A percentile compares a stretch with the other conserved stretches of the same genome.
phyloP scores from a whole-genome alignment of 2,113 vertebrate species.

The Vulpes lagopus region DNA sequence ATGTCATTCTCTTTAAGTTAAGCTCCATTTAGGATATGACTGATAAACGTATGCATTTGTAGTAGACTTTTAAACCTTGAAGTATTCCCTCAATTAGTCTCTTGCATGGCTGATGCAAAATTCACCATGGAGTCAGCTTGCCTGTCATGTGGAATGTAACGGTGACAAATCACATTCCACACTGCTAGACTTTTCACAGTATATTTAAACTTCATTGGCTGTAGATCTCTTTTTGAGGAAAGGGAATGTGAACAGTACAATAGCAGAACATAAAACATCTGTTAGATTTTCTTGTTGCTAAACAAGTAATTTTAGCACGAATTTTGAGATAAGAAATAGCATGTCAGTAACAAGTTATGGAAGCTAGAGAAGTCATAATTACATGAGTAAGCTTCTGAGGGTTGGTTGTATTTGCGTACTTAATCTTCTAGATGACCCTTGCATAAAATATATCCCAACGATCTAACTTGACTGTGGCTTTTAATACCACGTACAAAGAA shows the following conservation, averaged over 20 bases:
- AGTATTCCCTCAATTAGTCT: background rate
- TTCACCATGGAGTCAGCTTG: background rate
- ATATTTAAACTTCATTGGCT: slow-evolving; percentile 16
- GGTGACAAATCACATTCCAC: background rate
- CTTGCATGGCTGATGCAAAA: slow-evolving; percentile 36
- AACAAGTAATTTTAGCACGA: slow-evolving; percentile 40
- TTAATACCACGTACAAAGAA: slow-evolving; percentile 78
- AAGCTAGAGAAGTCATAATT: slow-evolving; percentile 48
- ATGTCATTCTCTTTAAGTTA: background rate
- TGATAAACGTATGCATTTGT: background rate
- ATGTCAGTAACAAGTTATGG: slow-evolving; percentile 41
- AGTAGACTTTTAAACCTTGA: background rate
- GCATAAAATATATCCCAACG: slow-evolving; percentile 46
- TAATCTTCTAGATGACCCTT: slow-evolving; percentile 53
- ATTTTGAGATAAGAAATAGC: slow-evolving; percentile 58
- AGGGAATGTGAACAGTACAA: slow-evolving; percentile 43
- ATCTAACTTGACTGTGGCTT: slow-evolving; percentile 72
- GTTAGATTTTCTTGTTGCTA: slow-evolving; percentile 48
- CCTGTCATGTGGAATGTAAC: background rate
- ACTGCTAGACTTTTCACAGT: background rate
- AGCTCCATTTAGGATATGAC: background rate
- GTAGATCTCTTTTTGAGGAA: slow-evolving; percentile 29
- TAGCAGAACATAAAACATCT: slow-evolving; percentile 58
- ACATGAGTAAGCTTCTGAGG: slow-evolving; percentile 26
- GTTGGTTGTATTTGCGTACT: slow-evolving; percentile 18